These are phyloP conservation scores for Epistrophella euchroma DNA, from an alignment of 2,888 invertebrate genomes.

Conservation along the genomic window DNA sequence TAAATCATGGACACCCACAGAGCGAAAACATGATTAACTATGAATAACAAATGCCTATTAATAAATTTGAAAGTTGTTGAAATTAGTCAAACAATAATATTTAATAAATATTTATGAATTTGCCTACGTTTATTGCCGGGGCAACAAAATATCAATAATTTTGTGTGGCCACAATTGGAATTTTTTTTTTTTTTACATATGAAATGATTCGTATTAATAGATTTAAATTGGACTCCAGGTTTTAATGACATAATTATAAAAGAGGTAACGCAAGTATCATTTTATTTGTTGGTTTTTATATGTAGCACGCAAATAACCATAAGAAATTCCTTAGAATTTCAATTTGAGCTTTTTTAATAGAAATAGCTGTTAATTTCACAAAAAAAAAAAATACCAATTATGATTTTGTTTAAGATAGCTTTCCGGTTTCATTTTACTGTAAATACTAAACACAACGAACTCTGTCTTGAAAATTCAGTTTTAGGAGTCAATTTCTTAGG, in stretches of 20 bases:
- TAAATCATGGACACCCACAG: constrained; percentile 66
- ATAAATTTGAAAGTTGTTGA: constrained; percentile 48
- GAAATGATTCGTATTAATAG: neutral
- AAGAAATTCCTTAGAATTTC: no score
- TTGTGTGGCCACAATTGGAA: neutral
- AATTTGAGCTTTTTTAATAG: no score
- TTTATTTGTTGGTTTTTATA: neutral
- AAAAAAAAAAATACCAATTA: no score
- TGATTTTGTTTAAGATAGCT: no score
- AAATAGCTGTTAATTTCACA: no score
- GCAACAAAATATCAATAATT: neutral
- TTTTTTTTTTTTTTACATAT: neutral
- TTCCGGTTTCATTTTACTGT: no score
- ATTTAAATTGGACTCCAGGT: neutral
- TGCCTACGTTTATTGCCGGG: neutral
- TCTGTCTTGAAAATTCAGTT: no score
- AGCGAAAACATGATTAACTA: constrained; percentile 48
- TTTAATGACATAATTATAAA: neutral
- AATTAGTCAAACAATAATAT: constrained; percentile 42
- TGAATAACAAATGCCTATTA: constrained; percentile 30
- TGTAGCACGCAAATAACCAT: no score
- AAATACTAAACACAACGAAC: no score
- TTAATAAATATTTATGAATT: constrained; percentile 40
- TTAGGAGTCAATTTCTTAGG: no score
- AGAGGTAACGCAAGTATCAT: neutral